These are phyloP conservation scores for Romanogobio albipinnatus DNA, from an alignment of 2,113 vertebrate species.

Conservation along the genomic window DNA sequence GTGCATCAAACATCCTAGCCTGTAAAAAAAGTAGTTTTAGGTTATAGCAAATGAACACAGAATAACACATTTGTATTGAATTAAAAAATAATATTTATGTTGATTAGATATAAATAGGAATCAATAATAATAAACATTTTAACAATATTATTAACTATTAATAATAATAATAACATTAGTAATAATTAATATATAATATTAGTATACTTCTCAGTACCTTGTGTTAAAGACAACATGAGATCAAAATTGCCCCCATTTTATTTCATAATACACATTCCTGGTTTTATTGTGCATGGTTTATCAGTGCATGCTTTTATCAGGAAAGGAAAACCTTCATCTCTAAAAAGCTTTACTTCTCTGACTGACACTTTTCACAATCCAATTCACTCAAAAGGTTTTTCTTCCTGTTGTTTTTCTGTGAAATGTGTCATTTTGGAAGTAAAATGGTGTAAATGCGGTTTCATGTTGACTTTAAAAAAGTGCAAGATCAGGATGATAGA, in stretches of 20 bases:
- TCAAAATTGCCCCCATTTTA: constrained; percentile 16
- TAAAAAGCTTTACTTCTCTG: neutral
- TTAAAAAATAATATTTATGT: neutral
- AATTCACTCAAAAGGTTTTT: neutral
- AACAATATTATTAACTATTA: neutral
- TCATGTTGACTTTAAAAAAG: constrained; percentile 26
- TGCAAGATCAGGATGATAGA: neutral
- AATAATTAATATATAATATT: neutral
- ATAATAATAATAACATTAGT: neutral
- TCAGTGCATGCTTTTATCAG: neutral
- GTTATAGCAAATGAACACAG: neutral
- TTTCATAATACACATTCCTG: neutral
- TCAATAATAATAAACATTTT: neutral
- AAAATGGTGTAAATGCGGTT: constrained; percentile 1
- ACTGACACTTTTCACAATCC: neutral
- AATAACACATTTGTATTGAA: neutral
- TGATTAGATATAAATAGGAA: neutral
- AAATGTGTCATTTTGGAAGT: neutral
- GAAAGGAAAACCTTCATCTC: neutral
- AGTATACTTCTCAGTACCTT: neutral
- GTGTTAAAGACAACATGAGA: constrained; percentile 35
- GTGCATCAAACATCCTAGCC: constrained; percentile 1
- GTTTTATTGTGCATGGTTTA: neutral
- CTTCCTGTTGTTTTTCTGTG: neutral
- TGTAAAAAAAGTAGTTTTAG: neutral